Conservation (phyloP, 2,113 vertebrate species). For the Columba livia region DNA sequence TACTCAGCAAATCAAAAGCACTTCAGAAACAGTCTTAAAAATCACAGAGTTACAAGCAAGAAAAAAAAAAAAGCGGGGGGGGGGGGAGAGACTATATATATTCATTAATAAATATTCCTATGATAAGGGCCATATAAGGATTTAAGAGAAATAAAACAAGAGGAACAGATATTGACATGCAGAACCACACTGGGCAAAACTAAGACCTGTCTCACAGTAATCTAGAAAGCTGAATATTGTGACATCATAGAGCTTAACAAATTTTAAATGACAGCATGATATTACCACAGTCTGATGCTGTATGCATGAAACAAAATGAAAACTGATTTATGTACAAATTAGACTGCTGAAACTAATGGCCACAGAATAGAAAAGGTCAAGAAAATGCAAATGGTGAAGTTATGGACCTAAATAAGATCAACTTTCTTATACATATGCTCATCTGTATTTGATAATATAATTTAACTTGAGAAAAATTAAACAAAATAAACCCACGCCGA, state of each 20-base stretch:
- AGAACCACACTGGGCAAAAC: neutral
- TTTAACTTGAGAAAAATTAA: neutral
- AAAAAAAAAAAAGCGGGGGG: neutral
- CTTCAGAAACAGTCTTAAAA: neutral
- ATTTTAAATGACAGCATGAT: neutral
- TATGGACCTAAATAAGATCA: neutral
- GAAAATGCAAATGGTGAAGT: neutral
- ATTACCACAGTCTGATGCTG: neutral
- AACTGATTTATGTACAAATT: neutral
- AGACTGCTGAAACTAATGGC: neutral
- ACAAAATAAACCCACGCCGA: neutral
- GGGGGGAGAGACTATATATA: neutral
- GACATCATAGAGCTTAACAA: neutral
- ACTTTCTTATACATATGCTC: neutral
- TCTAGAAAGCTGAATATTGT: neutral
- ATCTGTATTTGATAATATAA: neutral
- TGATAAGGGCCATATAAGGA: neutral
- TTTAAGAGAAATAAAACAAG: neutral
- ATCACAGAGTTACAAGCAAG: neutral
- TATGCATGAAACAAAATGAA: neutral
- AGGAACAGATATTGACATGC: neutral
- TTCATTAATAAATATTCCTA: neutral
- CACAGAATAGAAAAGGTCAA: neutral
- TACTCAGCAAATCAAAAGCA: neutral
- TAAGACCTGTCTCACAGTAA: neutral